These are phyloP conservation scores for Odocoileus hemionus DNA, from an alignment of 2,113 vertebrate genomes.

Conservation along the genomic window DNA sequence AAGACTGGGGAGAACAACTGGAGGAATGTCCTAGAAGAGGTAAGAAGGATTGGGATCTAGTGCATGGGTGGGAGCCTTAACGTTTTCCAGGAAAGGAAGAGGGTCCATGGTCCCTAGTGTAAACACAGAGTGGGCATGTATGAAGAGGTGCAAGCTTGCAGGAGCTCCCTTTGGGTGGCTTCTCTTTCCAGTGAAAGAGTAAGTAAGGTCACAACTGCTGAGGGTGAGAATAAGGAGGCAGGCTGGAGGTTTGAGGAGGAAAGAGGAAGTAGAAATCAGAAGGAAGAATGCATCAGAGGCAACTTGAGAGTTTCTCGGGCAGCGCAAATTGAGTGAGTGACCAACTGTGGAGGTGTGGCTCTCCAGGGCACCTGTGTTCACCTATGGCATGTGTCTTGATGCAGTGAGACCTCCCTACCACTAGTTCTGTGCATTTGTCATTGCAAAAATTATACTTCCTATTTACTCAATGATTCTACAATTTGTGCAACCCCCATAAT, in stretches of 20 bases:
- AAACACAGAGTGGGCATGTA: neutral
- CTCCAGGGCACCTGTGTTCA: neutral
- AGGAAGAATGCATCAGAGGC: neutral
- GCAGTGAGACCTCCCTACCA: neutral
- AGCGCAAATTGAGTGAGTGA: neutral
- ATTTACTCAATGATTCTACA: neutral
- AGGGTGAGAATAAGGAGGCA: neutral
- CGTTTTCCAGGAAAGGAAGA: neutral
- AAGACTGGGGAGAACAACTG: neutral
- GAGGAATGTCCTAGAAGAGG: neutral
- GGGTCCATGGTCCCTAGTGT: too few relatives aligned
- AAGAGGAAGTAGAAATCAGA: neutral
- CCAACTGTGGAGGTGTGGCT: neutral
- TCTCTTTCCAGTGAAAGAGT: neutral
- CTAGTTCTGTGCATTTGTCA: neutral
- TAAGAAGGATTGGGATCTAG: neutral
- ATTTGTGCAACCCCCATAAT: neutral
- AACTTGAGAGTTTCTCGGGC: neutral
- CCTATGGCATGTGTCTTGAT: accelerated
- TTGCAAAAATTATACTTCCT: neutral
- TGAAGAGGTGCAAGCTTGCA: too few relatives aligned
- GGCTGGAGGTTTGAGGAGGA: neutral
- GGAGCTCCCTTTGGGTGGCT: neutral
- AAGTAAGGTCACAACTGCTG: neutral
- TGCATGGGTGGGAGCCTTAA: accelerated